Conservation (phyloP, 2,797 vertebrate species). For the Tachyglossus aculeatus region DNA sequence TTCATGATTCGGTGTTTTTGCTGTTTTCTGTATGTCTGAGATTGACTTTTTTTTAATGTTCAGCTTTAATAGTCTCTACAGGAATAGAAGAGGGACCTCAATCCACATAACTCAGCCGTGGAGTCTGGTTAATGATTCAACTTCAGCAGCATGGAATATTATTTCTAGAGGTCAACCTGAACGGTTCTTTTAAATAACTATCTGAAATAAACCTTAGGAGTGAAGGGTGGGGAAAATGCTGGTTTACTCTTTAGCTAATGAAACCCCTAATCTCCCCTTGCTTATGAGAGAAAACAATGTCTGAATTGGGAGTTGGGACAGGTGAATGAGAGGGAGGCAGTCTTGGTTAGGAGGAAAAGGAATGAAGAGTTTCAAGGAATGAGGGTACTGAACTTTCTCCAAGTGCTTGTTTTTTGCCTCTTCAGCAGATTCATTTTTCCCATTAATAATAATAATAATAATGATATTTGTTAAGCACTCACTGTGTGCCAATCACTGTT, state of each 20-base stretch:
- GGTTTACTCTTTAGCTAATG: background rate
- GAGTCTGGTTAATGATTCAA: conserved; percentile 67
- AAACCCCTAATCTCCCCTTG: conserved; percentile 55
- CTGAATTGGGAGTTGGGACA: too few relatives aligned
- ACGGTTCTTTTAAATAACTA: conserved; percentile 61
- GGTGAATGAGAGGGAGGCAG: too few relatives aligned
- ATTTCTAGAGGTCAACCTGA: conserved; percentile 48
- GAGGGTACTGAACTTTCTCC: too few relatives aligned
- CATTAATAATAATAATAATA: too few relatives aligned
- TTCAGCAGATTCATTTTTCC: too few relatives aligned
- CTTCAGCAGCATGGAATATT: conserved; percentile 14
- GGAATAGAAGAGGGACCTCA: background rate
- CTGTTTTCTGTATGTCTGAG: background rate
- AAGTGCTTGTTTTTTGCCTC: too few relatives aligned
- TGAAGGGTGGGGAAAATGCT: background rate
- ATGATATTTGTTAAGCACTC: too few relatives aligned
- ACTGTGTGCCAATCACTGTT: too few relatives aligned
- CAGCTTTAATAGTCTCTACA: background rate
- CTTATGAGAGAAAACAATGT: too few relatives aligned
- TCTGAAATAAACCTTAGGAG: conserved; percentile 30
- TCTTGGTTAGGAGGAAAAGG: too few relatives aligned
- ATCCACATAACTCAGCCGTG: conserved; percentile 20
- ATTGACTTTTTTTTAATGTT: background rate
- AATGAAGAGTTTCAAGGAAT: too few relatives aligned
- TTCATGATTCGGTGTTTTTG: background rate